Percentiles rank a stretch among this genome's conserved stretches.
These are phyloP conservation scores for Nomada hirtipes DNA, from an alignment of 2,888 invertebrate species.

Conservation along the genomic window DNA sequence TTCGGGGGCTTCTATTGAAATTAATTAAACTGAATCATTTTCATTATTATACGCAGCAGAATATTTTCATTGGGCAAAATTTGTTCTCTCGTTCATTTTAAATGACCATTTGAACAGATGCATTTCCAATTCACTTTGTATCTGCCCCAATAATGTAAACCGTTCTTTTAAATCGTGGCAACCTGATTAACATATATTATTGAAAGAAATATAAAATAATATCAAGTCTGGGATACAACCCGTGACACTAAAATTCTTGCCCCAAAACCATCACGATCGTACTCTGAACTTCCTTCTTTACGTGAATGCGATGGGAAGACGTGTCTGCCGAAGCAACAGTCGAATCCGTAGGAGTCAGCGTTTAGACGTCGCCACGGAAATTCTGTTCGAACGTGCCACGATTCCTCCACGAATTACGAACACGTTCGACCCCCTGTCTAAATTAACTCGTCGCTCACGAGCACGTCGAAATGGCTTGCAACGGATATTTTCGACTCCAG, in stretches of 20 bases:
- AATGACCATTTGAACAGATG: no score
- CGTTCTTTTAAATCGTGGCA: slow-evolving; percentile 29
- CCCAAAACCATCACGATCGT: not conserved
- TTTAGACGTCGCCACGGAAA: slow-evolving; percentile 2
- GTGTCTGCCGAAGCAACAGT: slow-evolving; percentile 49
- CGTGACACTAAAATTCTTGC: slow-evolving; percentile 45
- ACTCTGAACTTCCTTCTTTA: slow-evolving; percentile 29
- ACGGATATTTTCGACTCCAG: not conserved
- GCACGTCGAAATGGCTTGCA: not conserved
- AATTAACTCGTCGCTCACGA: slow-evolving; percentile 19
- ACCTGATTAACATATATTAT: slow-evolving; percentile 39
- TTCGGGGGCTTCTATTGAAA: no score
- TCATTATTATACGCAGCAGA: no score
- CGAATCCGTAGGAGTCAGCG: slow-evolving; percentile 44
- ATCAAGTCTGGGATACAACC: slow-evolving; percentile 53
- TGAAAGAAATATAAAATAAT: slow-evolving; percentile 10
- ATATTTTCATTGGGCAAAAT: no score
- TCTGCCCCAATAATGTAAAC: no score
- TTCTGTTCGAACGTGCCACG: slow-evolving; percentile 17
- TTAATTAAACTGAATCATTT: no score
- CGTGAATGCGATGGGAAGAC: slow-evolving; percentile 45
- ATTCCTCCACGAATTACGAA: not conserved
- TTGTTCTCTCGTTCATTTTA: no score
- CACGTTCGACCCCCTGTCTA: slow-evolving; percentile 1
- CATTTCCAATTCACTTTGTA: no score